Base-by-base conservation (phyloP, 2,888 invertebrate species). In the Branchipolynoe longqiensis region DNA sequence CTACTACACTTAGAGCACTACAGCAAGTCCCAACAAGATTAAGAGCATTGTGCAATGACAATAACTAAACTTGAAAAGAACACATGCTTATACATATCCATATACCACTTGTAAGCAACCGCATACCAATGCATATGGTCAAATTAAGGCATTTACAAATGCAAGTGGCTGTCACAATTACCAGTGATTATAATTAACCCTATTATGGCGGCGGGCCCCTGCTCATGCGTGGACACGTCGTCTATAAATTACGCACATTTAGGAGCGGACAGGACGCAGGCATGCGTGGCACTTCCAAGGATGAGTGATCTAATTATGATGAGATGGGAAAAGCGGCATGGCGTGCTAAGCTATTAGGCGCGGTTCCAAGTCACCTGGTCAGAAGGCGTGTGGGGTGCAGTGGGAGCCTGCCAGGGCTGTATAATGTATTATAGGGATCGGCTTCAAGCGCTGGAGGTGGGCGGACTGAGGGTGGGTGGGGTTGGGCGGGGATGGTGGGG, bases 241-340 rank as follows among this genome's bases (percentile, higher is more conserved):
- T 0, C 33, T 6, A 69, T 69, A 69, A 69, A 36, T 38, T 69
- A 69, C 36, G 69, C 38, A 69, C 69, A 69, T 69, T 69, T 36
- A 38, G 38, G 69, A 69, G 69, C 69, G 38, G 69, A 69, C 36
- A 69, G 69, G 38, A n/a, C n/a, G 33, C 69, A 69, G 69, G 69
- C 69, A 69, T 69, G 69, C 69, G 69, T 69, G 38, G 33, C 69
- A 14, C 38, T 69, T 69, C 69, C 69, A 69, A 69, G 69, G 69
- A 69, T 69, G 69, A 69, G 69, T 69, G 69, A 69, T 69, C 69
- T 69, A 69, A 69, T 69, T 69, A 69, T 69, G 33, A 33, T 69
- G 69, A 69, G 69, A 69, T 69, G 69, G 38, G 69, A 69, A 69
- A 69, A 69, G 38, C 22, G 69, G 69, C 36, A 69, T 69, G 38